A percentile compares a stretch with the other conserved stretches of the same genome.
These are phyloP conservation scores for Achatina immaculata DNA, from an alignment of 1,140 invertebrate genomes.

Conservation along the genomic window DNA sequence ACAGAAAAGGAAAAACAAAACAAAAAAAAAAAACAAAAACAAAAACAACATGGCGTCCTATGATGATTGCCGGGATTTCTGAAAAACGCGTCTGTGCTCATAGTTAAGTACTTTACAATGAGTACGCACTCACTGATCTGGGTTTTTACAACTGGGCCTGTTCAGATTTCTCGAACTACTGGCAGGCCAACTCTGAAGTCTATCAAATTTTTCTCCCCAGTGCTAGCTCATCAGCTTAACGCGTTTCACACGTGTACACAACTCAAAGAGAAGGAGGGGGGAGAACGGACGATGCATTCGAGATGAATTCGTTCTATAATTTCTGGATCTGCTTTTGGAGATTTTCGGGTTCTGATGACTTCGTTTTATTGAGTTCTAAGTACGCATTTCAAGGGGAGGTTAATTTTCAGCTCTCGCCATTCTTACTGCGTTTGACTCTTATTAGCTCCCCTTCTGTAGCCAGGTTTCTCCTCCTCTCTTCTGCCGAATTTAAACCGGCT, in stretches of 20 bases:
- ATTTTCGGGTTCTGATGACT: no score
- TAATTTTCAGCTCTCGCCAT: no score
- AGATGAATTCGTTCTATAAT: no score
- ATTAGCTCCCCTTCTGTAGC: no score
- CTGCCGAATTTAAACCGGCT: no score
- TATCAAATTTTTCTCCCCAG: neutral
- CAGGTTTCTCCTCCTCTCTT: no score
- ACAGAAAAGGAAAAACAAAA: neutral
- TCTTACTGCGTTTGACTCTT: no score
- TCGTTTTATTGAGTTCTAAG: no score
- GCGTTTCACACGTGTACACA: neutral
- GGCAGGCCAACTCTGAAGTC: neutral
- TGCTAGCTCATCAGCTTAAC: neutral
- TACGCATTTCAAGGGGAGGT: no score
- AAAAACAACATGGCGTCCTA: neutral
- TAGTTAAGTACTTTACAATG: neutral
- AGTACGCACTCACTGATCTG: neutral
- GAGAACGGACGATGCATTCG: no score
- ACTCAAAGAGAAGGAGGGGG: no score
- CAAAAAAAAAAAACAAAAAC: neutral
- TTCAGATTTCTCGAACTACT: neutral
- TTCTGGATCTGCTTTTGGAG: no score
- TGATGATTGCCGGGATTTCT: neutral
- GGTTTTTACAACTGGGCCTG: neutral
- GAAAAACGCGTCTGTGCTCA: neutral